Percentiles rank a stretch among this genome's conserved stretches.
Conservation (phyloP, 1,140 invertebrate species). For the Eumaeus atala region DNA sequence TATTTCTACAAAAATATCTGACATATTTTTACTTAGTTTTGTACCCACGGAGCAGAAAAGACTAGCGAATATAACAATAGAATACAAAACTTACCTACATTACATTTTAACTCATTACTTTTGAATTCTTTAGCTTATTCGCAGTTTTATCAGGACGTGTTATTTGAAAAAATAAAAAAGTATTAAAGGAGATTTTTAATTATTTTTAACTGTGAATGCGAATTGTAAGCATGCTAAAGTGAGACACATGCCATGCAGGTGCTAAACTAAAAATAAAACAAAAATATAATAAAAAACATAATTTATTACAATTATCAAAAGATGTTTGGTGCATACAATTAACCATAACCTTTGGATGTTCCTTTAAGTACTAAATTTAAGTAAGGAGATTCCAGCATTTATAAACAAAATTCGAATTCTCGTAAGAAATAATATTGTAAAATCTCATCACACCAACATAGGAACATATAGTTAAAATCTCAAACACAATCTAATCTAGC, state of each 20-base stretch:
- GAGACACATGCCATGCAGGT: constrained; percentile 53
- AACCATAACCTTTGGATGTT: constrained; percentile 55
- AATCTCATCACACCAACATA: constrained; percentile 49
- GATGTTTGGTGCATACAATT: constrained; percentile 43
- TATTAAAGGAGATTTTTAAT: constrained; percentile 7
- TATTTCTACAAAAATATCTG: no score
- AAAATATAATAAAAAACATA: constrained; percentile 61
- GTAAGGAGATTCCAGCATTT: constrained; percentile 53
- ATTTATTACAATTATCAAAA: constrained; percentile 58
- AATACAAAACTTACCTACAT: no score
- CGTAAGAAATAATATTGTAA: constrained; percentile 29
- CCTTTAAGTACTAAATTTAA: constrained; percentile 68
- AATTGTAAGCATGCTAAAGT: constrained; percentile 29
- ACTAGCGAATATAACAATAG: no score
- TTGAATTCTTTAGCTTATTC: no score
- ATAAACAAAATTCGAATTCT: constrained; percentile 20
- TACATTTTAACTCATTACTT: no score
- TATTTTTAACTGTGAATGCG: no score
- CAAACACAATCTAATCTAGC: constrained; percentile 28
- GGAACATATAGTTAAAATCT: constrained; percentile 6
- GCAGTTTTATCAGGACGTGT: no score
- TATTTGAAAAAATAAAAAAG: constrained; percentile 5
- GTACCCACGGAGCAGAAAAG: no score
- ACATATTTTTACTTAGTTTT: no score
- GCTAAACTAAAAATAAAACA: constrained; percentile 65